A percentile compares a stretch with the other conserved stretches of the same genome.
phyloP scores from a whole-genome alignment of 1,140 invertebrate species.

The Cydia splendana region DNA sequence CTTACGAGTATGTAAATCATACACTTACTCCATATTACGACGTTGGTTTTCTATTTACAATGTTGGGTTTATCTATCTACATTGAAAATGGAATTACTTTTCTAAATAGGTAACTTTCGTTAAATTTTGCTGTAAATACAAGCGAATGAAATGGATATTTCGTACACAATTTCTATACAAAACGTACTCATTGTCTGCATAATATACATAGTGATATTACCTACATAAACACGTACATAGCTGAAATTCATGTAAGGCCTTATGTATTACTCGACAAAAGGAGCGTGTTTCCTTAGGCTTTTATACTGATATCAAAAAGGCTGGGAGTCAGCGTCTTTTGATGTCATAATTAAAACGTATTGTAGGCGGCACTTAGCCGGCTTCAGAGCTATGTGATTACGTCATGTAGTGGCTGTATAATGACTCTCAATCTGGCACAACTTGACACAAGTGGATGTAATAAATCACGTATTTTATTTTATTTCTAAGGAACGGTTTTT shows the following conservation, averaged over 20 bases:
- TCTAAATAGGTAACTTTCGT: too few species aligned
- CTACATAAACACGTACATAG: not conserved
- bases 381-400: not conserved
- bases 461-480: not conserved
- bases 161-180: not conserved
- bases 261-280: not conserved
- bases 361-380: slow-evolving; percentile 6
- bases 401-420: slow-evolving; percentile 18
- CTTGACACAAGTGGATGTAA: not conserved
- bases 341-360: slow-evolving; percentile 30
- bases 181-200: not conserved
- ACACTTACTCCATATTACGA: too few species aligned
- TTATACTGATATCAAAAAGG: slow-evolving; percentile 14
- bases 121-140: too few species aligned
- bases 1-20: too few species aligned
- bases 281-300: slow-evolving; percentile 3
- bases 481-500: too few species aligned
- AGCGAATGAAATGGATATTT: too few species aligned
- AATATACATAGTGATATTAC: not conserved
- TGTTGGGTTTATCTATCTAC: too few species aligned
- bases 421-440: slow-evolving; percentile 6
- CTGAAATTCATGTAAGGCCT: not conserved
- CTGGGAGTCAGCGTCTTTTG: slow-evolving; percentile 1
- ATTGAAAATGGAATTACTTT: too few species aligned
- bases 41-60: too few species aligned